Evolutionary conservation across 2,888 invertebrate species (phyloP).

Genomic region (Criorhina ranunculi): DNA sequence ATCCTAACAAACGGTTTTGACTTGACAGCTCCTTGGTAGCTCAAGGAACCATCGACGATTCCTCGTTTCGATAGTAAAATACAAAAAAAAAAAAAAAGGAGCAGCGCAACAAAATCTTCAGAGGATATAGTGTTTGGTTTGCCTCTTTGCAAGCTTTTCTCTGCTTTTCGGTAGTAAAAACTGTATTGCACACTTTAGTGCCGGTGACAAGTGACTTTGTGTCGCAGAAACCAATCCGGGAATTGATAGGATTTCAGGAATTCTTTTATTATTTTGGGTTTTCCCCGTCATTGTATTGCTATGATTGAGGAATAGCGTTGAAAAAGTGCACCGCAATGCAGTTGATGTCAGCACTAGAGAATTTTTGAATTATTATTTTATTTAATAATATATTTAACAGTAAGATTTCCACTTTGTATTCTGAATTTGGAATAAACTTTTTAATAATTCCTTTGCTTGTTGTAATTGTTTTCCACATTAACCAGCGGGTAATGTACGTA

Average conservation of each 20-base stretch:
- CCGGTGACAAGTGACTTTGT: constrained; percentile 64
- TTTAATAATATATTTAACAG: no score
- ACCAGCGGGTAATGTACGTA: no score
- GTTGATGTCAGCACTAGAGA: neutral
- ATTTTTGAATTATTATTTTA: no score
- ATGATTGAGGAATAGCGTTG: constrained; percentile 13
- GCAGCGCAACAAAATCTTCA: constrained; percentile 47
- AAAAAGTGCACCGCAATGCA: constrained; percentile 39
- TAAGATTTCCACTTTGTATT: no score
- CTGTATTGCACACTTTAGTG: constrained; percentile 49
- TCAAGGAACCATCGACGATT: constrained; percentile 47
- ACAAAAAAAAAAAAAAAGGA: constrained; percentile 47
- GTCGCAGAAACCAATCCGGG: constrained; percentile 36
- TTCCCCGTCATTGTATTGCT: constrained; percentile 20
- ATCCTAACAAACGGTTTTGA: constrained; percentile 45
- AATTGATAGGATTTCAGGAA: constrained; percentile 55
- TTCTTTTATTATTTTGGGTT: constrained; percentile 36
- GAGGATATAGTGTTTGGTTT: constrained; percentile 55
- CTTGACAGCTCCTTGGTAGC: constrained; percentile 47
- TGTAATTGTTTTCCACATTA: no score
- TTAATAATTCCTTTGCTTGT: no score
- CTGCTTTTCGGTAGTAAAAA: constrained; percentile 48
- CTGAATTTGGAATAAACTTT: no score
- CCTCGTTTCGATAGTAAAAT: constrained; percentile 57
- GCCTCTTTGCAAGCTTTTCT: constrained; percentile 17